Base-by-base conservation (phyloP, 2,797 vertebrate genomes). In the Enteromius radiatus region DNA sequence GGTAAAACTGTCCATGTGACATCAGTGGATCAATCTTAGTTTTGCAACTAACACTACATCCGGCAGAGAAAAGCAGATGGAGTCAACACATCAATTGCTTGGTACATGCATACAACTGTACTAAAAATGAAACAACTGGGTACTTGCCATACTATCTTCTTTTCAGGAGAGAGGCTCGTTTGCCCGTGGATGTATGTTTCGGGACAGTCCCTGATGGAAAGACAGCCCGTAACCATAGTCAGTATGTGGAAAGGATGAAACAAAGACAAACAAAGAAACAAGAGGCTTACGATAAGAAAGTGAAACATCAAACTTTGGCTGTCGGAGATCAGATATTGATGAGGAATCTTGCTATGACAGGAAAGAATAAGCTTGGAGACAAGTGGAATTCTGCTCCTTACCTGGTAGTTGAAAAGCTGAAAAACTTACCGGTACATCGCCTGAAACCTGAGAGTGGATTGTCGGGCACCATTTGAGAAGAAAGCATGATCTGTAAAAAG, bases 221-320 rank as follows among this genome's bases (percentile, higher is more conserved):
- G 3, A 11, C 2, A 45, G 19, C 38, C n/a, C 5, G 3, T 5
- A 47, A n/a, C 10, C 41, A 71, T 45, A n/a, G 23, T 14, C 38
- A 71, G n/a, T 47, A 71, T 71, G 68, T 47, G 33, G 68, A 71
- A 12, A n/a, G n/a, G n/a, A n/a, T n/a, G n/a, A n/a, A n/a, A n/a
- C n/a, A n/a, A n/a, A n/a, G n/a, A n/a, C n/a, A 41, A 45, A 21
- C 10, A 68, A 19, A 12, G 19, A 33, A 33, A 33, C 14, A 64
- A 64, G 5, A 12, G 26, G 12, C 31, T 31, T 63, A 31, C 4
- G 11, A 63, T 26, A 63, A 26, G 17, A 26, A 63, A 28, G 11
- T 31, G 59, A 63, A 63, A 63, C 59, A 31, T 5, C 59, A 63
- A 11, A 14, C 59, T 5, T 12, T 63, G 59, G 23, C 59, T 63